These are phyloP conservation scores for Sorex maritimensis DNA, from an alignment of 2,797 vertebrate genomes.

Conservation along the genomic window DNA sequence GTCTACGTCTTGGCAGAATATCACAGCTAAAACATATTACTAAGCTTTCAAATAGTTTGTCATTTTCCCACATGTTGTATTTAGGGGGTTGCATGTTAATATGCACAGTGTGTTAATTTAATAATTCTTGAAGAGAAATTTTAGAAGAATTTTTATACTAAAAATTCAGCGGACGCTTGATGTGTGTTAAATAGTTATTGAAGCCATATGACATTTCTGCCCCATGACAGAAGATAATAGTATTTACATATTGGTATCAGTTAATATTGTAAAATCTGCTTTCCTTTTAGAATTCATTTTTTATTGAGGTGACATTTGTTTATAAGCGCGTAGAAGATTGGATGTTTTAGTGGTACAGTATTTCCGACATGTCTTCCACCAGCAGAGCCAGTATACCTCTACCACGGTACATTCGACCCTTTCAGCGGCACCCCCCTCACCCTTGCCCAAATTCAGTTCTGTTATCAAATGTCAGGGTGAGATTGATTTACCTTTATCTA, in stretches of 20 bases:
- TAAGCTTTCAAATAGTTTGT: constrained; percentile 73
- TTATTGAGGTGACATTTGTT: no score
- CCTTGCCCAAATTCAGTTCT: neutral
- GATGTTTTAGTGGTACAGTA: no score
- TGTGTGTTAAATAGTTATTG: constrained; percentile 16
- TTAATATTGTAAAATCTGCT: constrained; percentile 26
- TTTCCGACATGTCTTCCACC: no score
- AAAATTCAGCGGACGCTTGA: neutral
- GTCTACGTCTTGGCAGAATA: constrained; percentile 70
- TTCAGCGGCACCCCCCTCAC: no score
- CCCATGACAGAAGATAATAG: neutral
- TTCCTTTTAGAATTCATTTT: neutral
- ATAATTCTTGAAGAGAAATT: constrained; percentile 68
- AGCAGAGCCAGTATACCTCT: no score
- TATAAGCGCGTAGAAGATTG: no score
- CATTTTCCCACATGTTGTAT: constrained; percentile 68
- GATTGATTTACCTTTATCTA: constrained; percentile 10
- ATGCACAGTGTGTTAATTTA: constrained; percentile 66
- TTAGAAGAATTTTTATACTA: constrained; percentile 2
- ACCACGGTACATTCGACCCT: no score
- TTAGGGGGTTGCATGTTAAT: constrained; percentile 49
- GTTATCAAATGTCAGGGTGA: neutral
- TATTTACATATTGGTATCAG: constrained; percentile 16
- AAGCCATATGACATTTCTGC: constrained; percentile 19
- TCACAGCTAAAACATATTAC: constrained; percentile 68